Conservation (phyloP, 2,888 invertebrate genomes). For the Mesorhabditis spiculigera region DNA sequence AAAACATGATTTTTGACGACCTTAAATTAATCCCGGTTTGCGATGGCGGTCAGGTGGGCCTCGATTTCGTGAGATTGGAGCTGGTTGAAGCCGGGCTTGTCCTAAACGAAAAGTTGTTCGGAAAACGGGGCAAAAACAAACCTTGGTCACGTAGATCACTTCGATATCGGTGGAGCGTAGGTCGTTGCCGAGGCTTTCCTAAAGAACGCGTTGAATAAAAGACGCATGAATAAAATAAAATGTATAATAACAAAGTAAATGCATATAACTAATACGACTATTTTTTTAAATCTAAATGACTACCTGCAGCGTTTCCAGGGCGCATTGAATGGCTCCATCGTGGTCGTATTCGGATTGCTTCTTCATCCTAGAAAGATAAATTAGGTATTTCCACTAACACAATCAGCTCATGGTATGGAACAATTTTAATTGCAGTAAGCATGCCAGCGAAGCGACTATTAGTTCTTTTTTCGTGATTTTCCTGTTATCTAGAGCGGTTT, state of each 20-base stretch:
- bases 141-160: constrained; percentile 83
- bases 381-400: too few species aligned
- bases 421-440: too few species aligned
- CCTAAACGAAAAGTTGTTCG: not conserved
- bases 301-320: constrained; percentile 70
- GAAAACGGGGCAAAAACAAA: not conserved
- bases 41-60: constrained; percentile 52
- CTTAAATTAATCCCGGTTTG: constrained; percentile 50
- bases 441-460: too few species aligned
- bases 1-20: not conserved
- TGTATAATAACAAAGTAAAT: too few species aligned
- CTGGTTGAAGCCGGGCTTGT: constrained; percentile 28
- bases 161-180: constrained; percentile 95
- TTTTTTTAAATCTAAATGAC: too few species aligned
- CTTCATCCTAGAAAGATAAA: constrained; percentile 76
- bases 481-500: too few species aligned
- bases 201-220: too few species aligned
- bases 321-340: constrained; percentile 75
- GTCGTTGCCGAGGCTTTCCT: constrained; percentile 75
- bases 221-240: too few species aligned
- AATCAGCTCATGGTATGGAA: too few species aligned
- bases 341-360: constrained; percentile 73
- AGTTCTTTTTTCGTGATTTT: too few species aligned
- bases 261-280: too few species aligned
- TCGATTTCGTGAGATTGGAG: constrained; percentile 52